These are phyloP conservation scores for Metellina segmentata DNA, from an alignment of 2,888 invertebrate genomes.

Conservation along the genomic window DNA sequence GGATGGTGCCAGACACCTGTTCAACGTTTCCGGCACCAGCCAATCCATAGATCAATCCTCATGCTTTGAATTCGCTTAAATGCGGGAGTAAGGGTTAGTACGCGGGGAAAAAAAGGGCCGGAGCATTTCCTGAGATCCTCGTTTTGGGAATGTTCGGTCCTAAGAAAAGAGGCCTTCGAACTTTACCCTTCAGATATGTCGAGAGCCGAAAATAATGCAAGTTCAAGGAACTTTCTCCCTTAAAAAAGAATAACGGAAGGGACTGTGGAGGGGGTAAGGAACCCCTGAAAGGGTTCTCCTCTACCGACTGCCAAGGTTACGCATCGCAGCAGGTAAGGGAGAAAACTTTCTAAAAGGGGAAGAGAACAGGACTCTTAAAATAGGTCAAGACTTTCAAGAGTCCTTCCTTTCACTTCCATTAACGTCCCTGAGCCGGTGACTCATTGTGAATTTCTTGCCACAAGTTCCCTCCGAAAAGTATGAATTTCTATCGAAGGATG, in stretches of 20 bases:
- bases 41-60: neutral
- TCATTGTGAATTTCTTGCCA: neutral
- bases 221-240: slow-evolving; percentile 68
- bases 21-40: neutral
- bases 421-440: neutral
- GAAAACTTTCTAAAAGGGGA: slow-evolving; percentile 41
- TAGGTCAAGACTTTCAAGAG: slow-evolving; percentile 62
- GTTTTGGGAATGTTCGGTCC: neutral
- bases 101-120: neutral
- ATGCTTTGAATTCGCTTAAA: no score
- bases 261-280: slow-evolving; percentile 48
- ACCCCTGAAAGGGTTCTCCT: slow-evolving; percentile 54
- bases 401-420: neutral
- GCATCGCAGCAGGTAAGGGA: slow-evolving; percentile 41
- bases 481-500: neutral
- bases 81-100: no score
- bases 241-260: slow-evolving; percentile 43
- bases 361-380: slow-evolving; percentile 42
- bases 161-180: slow-evolving; percentile 15
- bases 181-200: slow-evolving; percentile 64
- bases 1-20: neutral
- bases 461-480: neutral
- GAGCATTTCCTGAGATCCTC: slow-evolving; percentile 12
- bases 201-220: slow-evolving; percentile 13
- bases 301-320: slow-evolving; percentile 69